These are phyloP conservation scores for Cyphomyrus discorhynchus DNA, from an alignment of 2,113 vertebrate genomes.

Conservation along the genomic window DNA sequence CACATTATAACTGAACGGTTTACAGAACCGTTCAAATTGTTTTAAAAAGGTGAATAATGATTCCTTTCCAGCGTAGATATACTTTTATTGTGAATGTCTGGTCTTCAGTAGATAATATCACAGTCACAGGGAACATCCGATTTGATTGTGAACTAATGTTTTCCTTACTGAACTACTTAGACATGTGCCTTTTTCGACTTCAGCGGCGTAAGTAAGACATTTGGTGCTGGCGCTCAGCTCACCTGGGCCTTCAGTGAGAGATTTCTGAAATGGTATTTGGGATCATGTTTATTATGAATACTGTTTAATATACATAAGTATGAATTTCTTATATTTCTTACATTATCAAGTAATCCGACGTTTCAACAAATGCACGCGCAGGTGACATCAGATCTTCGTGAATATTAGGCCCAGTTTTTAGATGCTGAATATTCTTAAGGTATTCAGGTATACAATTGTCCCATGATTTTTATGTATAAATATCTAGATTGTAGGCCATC, in stretches of 20 bases:
- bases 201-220: background rate
- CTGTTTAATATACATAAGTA: background rate
- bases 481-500: constrained; percentile 2
- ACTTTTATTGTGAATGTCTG: background rate
- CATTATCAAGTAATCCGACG: background rate
- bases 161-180: background rate
- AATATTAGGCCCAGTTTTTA: background rate
- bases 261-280: background rate
- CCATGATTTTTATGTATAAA: constrained; percentile 9
- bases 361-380: background rate
- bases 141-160: background rate
- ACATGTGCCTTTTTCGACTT: background rate
- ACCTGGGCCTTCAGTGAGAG: background rate
- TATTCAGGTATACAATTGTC: background rate
- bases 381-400: background rate
- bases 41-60: background rate
- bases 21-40: background rate
- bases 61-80: background rate
- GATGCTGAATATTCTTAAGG: background rate
- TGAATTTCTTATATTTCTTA: background rate
- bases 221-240: background rate
- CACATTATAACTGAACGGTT: background rate
- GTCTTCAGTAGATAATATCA: background rate
- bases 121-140: background rate
- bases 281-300: background rate